Conservation (phyloP, 2,888 invertebrate genomes). For the Nebria salina region DNA sequence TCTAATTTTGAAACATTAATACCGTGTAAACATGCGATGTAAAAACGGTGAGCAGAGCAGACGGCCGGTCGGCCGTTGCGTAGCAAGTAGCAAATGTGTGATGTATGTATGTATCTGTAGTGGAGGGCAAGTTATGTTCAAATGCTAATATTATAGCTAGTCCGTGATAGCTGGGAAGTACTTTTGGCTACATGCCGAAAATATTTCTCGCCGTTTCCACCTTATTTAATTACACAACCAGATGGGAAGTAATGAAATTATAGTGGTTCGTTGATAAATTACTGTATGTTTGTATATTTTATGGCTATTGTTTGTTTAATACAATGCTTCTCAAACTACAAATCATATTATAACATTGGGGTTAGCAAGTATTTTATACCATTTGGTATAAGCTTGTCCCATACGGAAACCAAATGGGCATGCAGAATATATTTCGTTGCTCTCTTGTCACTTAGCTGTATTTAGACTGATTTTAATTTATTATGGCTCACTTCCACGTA, state of each 20-base stretch:
- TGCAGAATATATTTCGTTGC: too few species aligned
- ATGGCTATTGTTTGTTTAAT: neutral
- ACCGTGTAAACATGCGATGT: constrained; percentile 43
- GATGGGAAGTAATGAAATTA: constrained; percentile 44
- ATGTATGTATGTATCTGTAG: neutral
- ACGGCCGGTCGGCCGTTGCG: neutral
- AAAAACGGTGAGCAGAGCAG: constrained; percentile 23
- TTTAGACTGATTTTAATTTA: too few species aligned
- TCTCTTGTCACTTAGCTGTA: too few species aligned
- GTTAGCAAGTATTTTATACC: neutral
- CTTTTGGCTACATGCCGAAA: constrained; percentile 39
- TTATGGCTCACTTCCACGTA: too few species aligned
- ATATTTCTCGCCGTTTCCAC: constrained; percentile 36
- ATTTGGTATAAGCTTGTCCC: too few species aligned
- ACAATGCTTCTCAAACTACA: neutral
- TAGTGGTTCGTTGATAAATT: constrained; percentile 36
- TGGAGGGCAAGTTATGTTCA: constrained; percentile 16
- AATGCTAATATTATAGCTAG: constrained; percentile 38
- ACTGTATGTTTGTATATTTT: constrained; percentile 12
- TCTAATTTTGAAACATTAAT: constrained; percentile 44
- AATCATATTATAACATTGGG: neutral
- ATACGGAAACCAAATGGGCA: too few species aligned
- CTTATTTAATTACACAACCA: constrained; percentile 39
- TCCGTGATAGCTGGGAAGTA: constrained; percentile 19
- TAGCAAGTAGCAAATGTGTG: neutral